A percentile compares a stretch with the other conserved stretches of the same genome.
These are phyloP conservation scores for Anomalospiza imberbis DNA, from an alignment of 2,797 vertebrate species.

Conservation along the genomic window DNA sequence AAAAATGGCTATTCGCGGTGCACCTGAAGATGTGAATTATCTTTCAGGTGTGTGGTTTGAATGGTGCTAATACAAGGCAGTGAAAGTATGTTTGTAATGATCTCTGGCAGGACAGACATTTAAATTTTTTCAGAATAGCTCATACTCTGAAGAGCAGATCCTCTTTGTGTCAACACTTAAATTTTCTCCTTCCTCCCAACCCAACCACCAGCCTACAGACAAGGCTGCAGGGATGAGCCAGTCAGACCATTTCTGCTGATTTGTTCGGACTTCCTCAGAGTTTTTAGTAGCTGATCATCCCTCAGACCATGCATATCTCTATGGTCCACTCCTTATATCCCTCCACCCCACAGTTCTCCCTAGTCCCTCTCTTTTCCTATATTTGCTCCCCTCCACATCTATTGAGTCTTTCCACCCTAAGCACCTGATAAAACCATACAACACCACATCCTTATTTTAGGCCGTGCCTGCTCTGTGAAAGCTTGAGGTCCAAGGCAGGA, in stretches of 20 bases:
- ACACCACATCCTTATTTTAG: rapidly evolving
- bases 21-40: neutral
- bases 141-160: neutral
- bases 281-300: neutral
- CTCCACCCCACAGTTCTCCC: neutral
- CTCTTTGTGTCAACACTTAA: neutral
- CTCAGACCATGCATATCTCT: neutral
- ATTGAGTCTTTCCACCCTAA: neutral
- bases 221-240: neutral
- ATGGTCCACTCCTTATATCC: neutral
- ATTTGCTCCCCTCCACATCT: neutral
- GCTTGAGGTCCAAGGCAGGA: neutral
- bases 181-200: neutral
- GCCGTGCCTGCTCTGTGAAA: neutral
- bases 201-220: neutral
- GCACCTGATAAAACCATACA: neutral
- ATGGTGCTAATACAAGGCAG: neutral
- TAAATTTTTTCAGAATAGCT: neutral
- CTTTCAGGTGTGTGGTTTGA: neutral
- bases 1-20: neutral
- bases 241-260: neutral
- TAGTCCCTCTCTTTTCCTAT: neutral
- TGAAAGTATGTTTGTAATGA: neutral
- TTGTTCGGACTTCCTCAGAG: neutral
- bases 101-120: neutral